phyloP scores from a whole-genome alignment of 2,888 invertebrate species.

The Apodemia mormo region DNA sequence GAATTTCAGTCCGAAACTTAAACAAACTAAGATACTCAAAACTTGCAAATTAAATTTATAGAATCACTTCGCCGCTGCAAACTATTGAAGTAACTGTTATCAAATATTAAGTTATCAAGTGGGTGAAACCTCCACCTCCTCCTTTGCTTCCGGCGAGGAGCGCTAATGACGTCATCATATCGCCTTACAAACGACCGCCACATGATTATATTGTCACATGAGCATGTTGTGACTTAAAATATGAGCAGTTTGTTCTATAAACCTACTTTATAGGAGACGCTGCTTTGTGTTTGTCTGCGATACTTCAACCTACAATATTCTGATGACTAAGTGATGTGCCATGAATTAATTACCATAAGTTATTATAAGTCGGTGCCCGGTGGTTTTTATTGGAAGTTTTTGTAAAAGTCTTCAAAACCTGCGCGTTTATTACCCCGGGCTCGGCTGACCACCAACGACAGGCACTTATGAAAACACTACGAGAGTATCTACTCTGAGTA shows the following conservation, averaged over 20 bases:
- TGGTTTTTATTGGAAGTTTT: too few relatives aligned
- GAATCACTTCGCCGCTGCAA: neutral
- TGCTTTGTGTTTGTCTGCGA: constrained; percentile 5
- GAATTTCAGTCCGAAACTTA: neutral
- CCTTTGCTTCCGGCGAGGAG: neutral
- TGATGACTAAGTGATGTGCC: neutral
- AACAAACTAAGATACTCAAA: neutral
- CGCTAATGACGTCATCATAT: constrained; percentile 15
- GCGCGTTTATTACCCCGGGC: too few relatives aligned
- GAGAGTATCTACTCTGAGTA: too few relatives aligned
- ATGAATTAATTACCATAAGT: neutral
- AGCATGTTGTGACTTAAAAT: constrained; percentile 7
- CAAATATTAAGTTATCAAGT: constrained; percentile 7
- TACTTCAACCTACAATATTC: neutral
- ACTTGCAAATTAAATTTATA: neutral
- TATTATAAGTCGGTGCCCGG: too few relatives aligned
- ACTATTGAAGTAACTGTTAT: neutral
- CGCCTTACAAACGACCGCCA: constrained; percentile 13
- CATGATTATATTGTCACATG: constrained; percentile 14
- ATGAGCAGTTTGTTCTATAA: neutral
- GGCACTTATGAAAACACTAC: too few relatives aligned
- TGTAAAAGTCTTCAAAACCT: too few relatives aligned
- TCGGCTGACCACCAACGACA: too few relatives aligned
- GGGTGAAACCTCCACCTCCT: neutral
- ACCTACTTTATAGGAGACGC: neutral